A percentile compares a stretch with the other conserved stretches of the same genome.
phyloP scores from a whole-genome alignment of 2,797 vertebrate genomes.

The Aphelocoma californica region DNA sequence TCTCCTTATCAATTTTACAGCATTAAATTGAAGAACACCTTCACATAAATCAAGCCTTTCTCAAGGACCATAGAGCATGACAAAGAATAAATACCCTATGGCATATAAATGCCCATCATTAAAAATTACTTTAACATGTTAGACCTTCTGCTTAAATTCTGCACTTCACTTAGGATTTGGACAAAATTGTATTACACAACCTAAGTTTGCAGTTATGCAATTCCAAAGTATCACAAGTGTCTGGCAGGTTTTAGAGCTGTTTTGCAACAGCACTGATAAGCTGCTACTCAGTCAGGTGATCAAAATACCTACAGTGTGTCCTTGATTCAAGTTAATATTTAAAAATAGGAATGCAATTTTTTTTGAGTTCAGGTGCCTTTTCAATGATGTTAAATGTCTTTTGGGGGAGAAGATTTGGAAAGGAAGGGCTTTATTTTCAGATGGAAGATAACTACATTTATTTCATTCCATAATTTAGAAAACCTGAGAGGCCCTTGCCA shows the following conservation, averaged over 20 bases:
- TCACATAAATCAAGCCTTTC: neutral
- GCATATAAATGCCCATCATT: neutral
- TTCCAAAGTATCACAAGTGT: neutral
- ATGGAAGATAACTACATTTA: neutral
- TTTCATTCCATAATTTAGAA: conserved; percentile 20
- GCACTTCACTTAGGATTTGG: neutral
- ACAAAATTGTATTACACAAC: neutral
- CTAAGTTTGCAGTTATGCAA: neutral
- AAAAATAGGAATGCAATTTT: neutral
- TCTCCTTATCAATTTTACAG: neutral
- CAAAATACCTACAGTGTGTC: conserved; percentile 7
- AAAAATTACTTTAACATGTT: neutral
- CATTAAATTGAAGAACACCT: neutral
- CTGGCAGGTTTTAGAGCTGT: neutral
- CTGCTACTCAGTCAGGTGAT: conserved; percentile 10
- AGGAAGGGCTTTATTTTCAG: neutral
- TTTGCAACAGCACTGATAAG: neutral
- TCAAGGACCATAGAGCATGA: neutral
- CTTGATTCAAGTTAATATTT: conserved; percentile 59
- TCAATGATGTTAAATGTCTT: neutral
- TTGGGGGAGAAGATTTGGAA: neutral
- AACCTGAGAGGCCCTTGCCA: conserved; percentile 31
- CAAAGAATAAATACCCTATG: neutral
- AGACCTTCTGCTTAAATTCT: neutral
- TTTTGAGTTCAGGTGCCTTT: neutral